phyloP scores from a whole-genome alignment of 2,113 vertebrate genomes.

The Cyrtonyx montezumae region DNA sequence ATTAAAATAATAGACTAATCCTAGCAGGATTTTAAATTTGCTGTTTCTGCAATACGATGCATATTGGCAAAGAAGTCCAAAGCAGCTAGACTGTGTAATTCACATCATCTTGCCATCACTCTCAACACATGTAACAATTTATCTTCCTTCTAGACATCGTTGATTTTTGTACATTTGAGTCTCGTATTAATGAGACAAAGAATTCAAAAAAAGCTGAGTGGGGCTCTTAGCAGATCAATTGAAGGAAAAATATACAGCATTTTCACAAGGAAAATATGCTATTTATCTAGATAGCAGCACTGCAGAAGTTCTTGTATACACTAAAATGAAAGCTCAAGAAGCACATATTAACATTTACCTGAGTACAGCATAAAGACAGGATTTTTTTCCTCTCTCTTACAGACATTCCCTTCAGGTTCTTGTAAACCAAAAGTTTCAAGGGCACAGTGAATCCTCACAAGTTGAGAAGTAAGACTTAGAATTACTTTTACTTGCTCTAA shows the following conservation, averaged over 20 bases:
- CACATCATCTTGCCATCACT: background rate
- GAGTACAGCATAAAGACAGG: background rate
- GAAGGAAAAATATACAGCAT: accelerated
- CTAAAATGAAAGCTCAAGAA: background rate
- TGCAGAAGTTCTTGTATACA: background rate
- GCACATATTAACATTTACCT: background rate
- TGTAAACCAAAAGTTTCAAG: background rate
- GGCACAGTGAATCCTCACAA: background rate
- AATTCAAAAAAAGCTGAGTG: background rate
- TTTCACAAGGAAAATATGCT: background rate
- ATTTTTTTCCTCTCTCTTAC: background rate
- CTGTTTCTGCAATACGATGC: background rate
- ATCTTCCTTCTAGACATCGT: background rate
- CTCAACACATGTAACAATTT: background rate
- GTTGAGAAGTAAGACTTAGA: background rate
- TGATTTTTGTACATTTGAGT: background rate
- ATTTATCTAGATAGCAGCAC: background rate
- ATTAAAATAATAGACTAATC: background rate
- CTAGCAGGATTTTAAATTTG: background rate
- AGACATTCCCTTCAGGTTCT: background rate
- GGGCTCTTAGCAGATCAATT: background rate
- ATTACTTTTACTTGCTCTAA: background rate
- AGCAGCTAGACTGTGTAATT: background rate
- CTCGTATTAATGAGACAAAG: background rate
- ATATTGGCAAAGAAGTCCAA: background rate